Evolutionary conservation across 2,888 invertebrate species (phyloP).

Genomic region (Apodemia zela): DNA sequence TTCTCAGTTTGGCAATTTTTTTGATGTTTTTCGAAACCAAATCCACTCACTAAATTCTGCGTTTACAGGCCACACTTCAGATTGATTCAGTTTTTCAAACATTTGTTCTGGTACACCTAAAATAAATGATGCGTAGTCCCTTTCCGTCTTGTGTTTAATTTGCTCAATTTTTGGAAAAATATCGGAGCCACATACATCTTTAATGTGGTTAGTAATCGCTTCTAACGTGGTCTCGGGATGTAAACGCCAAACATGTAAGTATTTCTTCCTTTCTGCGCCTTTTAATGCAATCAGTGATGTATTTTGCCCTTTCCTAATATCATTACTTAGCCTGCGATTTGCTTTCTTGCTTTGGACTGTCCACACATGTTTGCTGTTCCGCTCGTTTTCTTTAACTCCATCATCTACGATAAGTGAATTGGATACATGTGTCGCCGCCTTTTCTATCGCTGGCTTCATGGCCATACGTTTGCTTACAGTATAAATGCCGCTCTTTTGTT

Average conservation of each 20-base stretch:
- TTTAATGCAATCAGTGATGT: conserved; percentile 12
- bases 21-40: conserved; percentile 33
- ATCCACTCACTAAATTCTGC: conserved; percentile 34
- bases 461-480: background rate
- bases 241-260: conserved; percentile 26
- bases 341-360: conserved; percentile 5
- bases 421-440: background rate
- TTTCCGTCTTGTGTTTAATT: conserved; percentile 34
- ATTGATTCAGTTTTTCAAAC: conserved; percentile 28
- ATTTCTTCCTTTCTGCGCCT: conserved; percentile 22
- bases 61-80: conserved; percentile 32
- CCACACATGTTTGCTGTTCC: background rate
- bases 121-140: conserved; percentile 35
- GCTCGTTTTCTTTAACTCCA: background rate
- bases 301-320: conserved; percentile 13
- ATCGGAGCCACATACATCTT: conserved; percentile 15
- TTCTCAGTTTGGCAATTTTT: conserved; percentile 15
- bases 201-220: conserved; percentile 17
- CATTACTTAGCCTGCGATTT: conserved; percentile 9
- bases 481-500: background rate
- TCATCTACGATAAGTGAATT: background rate
- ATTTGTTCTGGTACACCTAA: conserved; percentile 32
- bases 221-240: conserved; percentile 21
- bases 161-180: conserved; percentile 28
- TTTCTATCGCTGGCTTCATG: background rate